Conservation (phyloP, 2,797 vertebrate genomes). For the Loris lydekkerianus region DNA sequence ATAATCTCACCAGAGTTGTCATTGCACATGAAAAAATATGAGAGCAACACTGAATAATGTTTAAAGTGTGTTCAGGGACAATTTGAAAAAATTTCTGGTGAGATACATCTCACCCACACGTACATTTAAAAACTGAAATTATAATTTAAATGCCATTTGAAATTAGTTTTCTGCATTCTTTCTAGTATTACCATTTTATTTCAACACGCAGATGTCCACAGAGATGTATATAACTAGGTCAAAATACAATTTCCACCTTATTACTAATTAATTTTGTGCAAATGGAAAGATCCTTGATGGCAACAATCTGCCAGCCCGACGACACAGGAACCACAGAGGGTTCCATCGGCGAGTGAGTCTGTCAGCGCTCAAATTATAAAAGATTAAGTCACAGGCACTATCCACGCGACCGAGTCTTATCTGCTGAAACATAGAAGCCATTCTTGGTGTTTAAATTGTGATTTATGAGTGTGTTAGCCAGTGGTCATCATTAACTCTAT, state of each 20-base stretch:
- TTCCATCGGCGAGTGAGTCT: conserved; percentile 55
- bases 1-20: conserved; percentile 75
- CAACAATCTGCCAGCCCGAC: conserved; percentile 82
- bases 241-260: conserved; percentile 84
- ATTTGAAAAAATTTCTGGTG: not conserved
- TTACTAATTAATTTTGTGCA: conserved; percentile 87
- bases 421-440: conserved; percentile 64
- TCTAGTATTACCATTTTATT: conserved; percentile 82
- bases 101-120: conserved; percentile 63
- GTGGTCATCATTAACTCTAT: conserved; percentile 74
- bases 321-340: conserved; percentile 49
- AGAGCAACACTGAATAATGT: conserved; percentile 80
- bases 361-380: conserved; percentile 64
- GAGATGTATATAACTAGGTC: conserved; percentile 87
- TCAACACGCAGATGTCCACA: conserved; percentile 80
- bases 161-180: conserved; percentile 79
- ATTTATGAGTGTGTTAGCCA: conserved; percentile 72
- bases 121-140: conserved; percentile 43
- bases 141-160: conserved; percentile 78
- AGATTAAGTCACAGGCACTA: conserved; percentile 65
- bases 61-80: conserved; percentile 68
- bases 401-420: conserved; percentile 32
- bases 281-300: conserved; percentile 83
- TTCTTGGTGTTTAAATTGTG: conserved; percentile 69
- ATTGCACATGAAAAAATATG: conserved; percentile 70